Base-by-base conservation (phyloP, 2,113 vertebrate genomes). In the Lonchura striata region DNA sequence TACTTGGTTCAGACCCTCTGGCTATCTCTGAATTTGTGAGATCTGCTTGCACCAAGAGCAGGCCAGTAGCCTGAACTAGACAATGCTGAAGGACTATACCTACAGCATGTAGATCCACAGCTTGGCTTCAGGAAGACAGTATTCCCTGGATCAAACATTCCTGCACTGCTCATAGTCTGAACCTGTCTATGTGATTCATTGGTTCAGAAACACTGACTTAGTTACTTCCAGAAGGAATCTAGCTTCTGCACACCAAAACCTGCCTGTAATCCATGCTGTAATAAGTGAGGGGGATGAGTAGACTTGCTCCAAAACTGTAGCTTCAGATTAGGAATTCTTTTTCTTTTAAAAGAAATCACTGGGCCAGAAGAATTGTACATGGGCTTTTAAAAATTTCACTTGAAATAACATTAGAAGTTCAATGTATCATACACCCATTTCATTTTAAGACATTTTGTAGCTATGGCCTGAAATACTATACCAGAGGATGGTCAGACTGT, bases 1-100 rank as follows among this genome's bases (percentile, higher is more conserved):
- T 6, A 59, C 17, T 33, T 44, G 50, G 68, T 0, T 0, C 49
- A 76, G 27, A 47, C 27, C 39, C 46, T 21, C n/a, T 13, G 50
- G 60, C 60, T 61, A 3, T 12, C 31, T 33, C 59, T 69, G 72
- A 90, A 60, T 81, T 61, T 5, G 1, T 76, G 75, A 46, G 53
- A 83, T 30, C 20, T 91, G 71, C 23, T 9, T 72, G 64, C 20
- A 42, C 30, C 8, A 35, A 23, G 9, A 84, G 27, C 64, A 81
- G 23, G 56, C 25, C 27, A 47, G 30, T 0, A 69, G 54, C 20
- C 27, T 88, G 60, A 85, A 78, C 23, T 2, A 52, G 15, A 30
- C 31, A 69, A 14, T 4, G 49, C 28, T 72, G 82, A 87, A 77
- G 53, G 39, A 37, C 69, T 68, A 39, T n/a, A 71, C 11, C 56